Evolutionary conservation across 2,888 invertebrate species (phyloP).

Genomic region (Drosophila melanosoma): DNA sequence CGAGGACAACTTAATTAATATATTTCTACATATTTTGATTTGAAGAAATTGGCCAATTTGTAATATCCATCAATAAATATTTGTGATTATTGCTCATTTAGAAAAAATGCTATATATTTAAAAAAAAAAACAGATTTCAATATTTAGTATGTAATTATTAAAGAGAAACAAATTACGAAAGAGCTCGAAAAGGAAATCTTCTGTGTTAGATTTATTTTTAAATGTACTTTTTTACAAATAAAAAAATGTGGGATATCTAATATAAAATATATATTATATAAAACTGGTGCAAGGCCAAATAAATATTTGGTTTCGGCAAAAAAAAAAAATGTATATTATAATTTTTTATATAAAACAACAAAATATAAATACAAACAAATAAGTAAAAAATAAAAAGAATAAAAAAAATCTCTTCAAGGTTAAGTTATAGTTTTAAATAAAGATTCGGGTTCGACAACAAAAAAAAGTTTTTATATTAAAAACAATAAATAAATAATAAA

Average conservation of each 20-base stretch:
- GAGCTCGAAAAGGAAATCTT: accelerated
- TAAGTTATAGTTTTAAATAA: background rate
- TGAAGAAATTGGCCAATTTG: background rate
- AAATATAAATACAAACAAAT: background rate
- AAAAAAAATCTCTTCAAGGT: no score
- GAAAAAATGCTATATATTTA: background rate
- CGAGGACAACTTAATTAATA: background rate
- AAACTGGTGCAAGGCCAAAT: background rate
- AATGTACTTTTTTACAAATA: background rate
- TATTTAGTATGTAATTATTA: background rate
- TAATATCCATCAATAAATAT: background rate
- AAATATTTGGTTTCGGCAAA: no score
- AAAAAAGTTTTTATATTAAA: background rate
- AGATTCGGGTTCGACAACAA: background rate
- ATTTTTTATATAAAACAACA: background rate
- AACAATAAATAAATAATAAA: background rate
- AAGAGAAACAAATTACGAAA: background rate
- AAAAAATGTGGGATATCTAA: background rate
- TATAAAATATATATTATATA: no score
- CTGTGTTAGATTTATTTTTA: background rate
- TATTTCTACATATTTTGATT: background rate
- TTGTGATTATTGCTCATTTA: background rate
- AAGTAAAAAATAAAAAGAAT: no score
- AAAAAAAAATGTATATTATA: background rate
- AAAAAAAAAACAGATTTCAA: background rate